These are phyloP conservation scores for Pheosia gnoma DNA, from an alignment of 2,888 invertebrate species.

Conservation along the genomic window DNA sequence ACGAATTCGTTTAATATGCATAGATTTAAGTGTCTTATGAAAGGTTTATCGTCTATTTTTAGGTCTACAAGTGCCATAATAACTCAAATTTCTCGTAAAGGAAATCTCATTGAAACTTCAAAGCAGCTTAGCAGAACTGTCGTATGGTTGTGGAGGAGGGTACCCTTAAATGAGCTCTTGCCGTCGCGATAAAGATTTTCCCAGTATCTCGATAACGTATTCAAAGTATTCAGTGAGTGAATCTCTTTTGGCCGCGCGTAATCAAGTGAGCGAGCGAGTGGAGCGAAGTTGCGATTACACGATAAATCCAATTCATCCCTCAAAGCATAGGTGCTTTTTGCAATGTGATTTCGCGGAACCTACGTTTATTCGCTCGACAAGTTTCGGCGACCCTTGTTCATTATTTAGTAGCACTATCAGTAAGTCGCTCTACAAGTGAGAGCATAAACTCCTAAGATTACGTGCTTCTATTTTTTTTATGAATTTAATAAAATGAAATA, in stretches of 20 bases:
- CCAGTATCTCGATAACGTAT: slow-evolving; percentile 51
- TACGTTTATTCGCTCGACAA: slow-evolving; percentile 49
- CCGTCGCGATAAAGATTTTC: slow-evolving; percentile 22
- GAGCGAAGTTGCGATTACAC: slow-evolving; percentile 67
- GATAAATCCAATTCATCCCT: slow-evolving; percentile 69
- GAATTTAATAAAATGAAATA: too few relatives aligned
- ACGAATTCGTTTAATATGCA: too few relatives aligned
- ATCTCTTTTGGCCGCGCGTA: slow-evolving; percentile 56
- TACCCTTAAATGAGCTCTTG: slow-evolving; percentile 12
- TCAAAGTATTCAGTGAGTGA: slow-evolving; percentile 57
- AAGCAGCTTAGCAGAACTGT: slow-evolving; percentile 6
- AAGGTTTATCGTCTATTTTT: not conserved
- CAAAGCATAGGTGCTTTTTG: slow-evolving; percentile 54
- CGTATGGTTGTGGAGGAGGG: not conserved
- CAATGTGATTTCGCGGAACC: slow-evolving; percentile 45
- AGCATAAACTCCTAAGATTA: too few relatives aligned
- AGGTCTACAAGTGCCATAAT: not conserved
- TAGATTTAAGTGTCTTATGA: too few relatives aligned
- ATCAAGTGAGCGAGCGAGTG: slow-evolving; percentile 63
- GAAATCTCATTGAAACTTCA: slow-evolving; percentile 3
- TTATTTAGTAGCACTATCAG: slow-evolving; percentile 24
- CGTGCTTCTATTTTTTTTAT: too few relatives aligned
- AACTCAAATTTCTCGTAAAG: not conserved
- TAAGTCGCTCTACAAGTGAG: too few relatives aligned
- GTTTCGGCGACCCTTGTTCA: slow-evolving; percentile 49